Base-by-base conservation (phyloP, 2,888 invertebrate species). In the Ferdinandea cuprea region DNA sequence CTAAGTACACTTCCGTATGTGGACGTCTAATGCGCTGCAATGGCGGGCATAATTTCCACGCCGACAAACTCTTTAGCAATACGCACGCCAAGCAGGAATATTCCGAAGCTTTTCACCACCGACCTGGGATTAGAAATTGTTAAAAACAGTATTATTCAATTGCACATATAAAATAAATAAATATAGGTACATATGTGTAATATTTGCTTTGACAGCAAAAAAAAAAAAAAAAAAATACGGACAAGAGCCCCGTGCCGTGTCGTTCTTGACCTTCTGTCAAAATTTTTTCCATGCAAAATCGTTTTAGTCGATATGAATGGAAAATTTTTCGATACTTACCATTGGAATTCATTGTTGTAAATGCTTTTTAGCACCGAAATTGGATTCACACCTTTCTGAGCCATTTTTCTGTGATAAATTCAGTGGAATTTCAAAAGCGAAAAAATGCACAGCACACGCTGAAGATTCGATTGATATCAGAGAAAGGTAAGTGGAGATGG, bases 31-130 rank as follows among this genome's bases (percentile, higher is more conserved):
- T 84, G 86, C 40, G 87, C n/a, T 56, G 87, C 83, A 63, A 90
- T 86, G 17, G 94, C 92, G 9, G 94, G 93, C 93, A 95, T 94
- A 72, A 96, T 89, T 88, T 95, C 95, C 68, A 96, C 91, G 72
- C 96, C 96, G 54, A 93, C 92, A 87, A 94, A 95, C 89, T 96
- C 95, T 88, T 95, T 93, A 2, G 96, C 96, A 87, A 96, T 93
- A 85, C 94, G 93, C 5, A 97, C 93, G 61, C 96, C 96, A 73
- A 96, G 90, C 85, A 94, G 92, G 89, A 96, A 96, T 87, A 96
- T 92, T n/a, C 94, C 94, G 72, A 95, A 92, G 89, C 96, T 96
- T 92, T 96, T 96, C 56, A 96, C 93, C 42, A 96, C 88, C 87
- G 95, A 94, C 96, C 96, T 96, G 74, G 7, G 40, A 63, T n/a